Base-by-base conservation (phyloP, 1,140 invertebrate species). In the Brachionus rubens region DNA sequence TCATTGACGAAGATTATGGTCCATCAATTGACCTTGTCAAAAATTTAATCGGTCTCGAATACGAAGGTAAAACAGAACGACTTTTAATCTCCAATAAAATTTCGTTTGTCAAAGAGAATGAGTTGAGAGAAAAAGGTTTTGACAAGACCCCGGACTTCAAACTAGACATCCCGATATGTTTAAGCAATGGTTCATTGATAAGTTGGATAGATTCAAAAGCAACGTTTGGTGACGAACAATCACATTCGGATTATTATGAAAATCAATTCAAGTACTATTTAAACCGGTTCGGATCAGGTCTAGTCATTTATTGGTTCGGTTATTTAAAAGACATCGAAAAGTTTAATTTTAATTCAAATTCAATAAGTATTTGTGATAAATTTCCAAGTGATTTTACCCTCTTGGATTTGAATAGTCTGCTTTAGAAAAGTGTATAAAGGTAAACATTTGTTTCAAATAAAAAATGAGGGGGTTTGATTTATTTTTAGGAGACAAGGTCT, bases 181-280 rank as follows among this genome's bases (percentile, higher is more conserved):
- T 80, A 79, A 79, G 67, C 28, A 90, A 92, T 85, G 91, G 91
- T 5, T 88, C 90, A 81, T 88, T 96, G 21, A 88, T 96, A 0
- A 94, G 95, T 83, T 97, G 94, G 94, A 93, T 97, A 77, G 94
- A 97, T 85, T 95, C 93, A 78, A 96, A 97, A 86, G 94, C 93
- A 9, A 88, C 91, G 40, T 97, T 96, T 87, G 94, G 92, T 3
- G 91, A 93, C 85, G 86, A 88, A 76, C 88, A 90, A 78, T 89
- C 89, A 75, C 93, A 96, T 85, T 87, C 89, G 48, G 88, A 87
- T n/a, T 94, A 95, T 83, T 86, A 93, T 24, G 90, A 90, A 80
- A 90, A 93, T 81, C 94, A 97, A 82, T 90, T 91, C 78, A 87
- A 89, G 78, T 92, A 91, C 81, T 97, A 97, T 81, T 93, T 91